Evolutionary conservation across 2,113 vertebrate genomes (phyloP), one percentile per base, ranked within the genome.

Genomic region (Phoenicopterus ruber): DNA sequence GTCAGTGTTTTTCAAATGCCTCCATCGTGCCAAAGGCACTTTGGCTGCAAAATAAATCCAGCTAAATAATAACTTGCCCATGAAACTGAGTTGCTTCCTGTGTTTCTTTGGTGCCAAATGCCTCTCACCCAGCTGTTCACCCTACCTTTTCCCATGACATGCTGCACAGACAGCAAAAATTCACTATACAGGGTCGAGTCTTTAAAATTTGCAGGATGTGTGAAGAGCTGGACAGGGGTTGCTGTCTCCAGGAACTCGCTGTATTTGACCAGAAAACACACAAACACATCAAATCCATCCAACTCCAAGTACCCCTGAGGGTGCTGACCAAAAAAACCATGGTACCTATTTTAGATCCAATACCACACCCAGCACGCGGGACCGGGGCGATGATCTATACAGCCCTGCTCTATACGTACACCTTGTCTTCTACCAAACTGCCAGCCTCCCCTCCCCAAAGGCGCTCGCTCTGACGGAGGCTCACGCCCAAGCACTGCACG

Each of bases 1-100:
- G 70, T 87, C 15, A 17, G 34, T 6, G 11, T 40, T 93, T 77
- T 72, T 42, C 44, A 85, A 70, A 85, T 7, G 49, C 54, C 29
- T 86, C n/a, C 36, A 16, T 36, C 0, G 6, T 63, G 81, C 40
- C 84, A 94, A 95, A 87, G 82, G 84, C 73, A 52, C 78, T 76
- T 83, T 55, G 83, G 59, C 69, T 90, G 32, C 59, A 74, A 14
- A 78, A 70, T 50, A 78, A 84, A 86, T 57, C n/a, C 89, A n/a
- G 94, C 65, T 96, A 91, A 93, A 86, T 26, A 70, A 38, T 89
- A 88, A 94, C 70, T 73, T 77, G 79, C 46, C 36, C 50, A 12
- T 46, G 59, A 44, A 62, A 52, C 26, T 11, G 28, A 8, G 13
- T 21, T 42, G 57, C 59, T 58, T 42, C 47, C 29, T 52, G 38